These are phyloP conservation scores for Salmo trutta DNA, from an alignment of 2,797 vertebrate genomes.

Conservation along the genomic window DNA sequence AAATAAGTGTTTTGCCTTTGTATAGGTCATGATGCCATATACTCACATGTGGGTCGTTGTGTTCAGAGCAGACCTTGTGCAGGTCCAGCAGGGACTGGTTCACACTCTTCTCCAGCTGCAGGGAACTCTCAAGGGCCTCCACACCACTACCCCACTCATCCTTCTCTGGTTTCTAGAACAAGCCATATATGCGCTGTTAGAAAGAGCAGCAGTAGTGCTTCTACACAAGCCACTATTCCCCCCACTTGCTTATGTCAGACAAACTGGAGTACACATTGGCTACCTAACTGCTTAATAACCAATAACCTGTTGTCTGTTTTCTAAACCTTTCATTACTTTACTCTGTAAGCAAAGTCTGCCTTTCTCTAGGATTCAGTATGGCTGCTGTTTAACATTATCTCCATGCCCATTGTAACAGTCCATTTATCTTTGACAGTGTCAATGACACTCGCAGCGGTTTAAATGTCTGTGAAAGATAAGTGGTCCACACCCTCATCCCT, in stretches of 20 bases:
- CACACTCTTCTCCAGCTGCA: slow-evolving; percentile 91
- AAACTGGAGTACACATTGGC: too few species aligned
- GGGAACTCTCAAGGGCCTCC: slow-evolving; percentile 86
- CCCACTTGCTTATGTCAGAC: too few species aligned
- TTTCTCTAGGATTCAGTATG: too few species aligned
- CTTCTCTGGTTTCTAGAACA: slow-evolving; percentile 85
- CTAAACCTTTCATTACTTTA: too few species aligned
- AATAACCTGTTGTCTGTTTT: too few species aligned
- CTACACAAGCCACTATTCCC: not conserved
- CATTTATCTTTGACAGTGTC: not conserved
- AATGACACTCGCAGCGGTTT: slow-evolving; percentile 8
- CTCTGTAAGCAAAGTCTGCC: too few species aligned
- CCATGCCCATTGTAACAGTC: slow-evolving; percentile 42
- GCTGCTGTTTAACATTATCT: too few species aligned
- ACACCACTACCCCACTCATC: slow-evolving; percentile 90
- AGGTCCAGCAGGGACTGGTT: slow-evolving; percentile 88
- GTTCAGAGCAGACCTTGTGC: slow-evolving; percentile 78
- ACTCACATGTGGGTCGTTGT: slow-evolving; percentile 81
- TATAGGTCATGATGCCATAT: not conserved
- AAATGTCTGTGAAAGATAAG: slow-evolving; percentile 63
- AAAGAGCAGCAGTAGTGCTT: too few species aligned
- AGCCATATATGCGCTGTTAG: too few species aligned
- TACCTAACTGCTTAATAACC: too few species aligned
- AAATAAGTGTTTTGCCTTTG: not conserved
- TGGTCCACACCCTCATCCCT: slow-evolving; percentile 9